phyloP scores from a whole-genome alignment of 2,888 invertebrate species.

The Anarsia innoxiella region DNA sequence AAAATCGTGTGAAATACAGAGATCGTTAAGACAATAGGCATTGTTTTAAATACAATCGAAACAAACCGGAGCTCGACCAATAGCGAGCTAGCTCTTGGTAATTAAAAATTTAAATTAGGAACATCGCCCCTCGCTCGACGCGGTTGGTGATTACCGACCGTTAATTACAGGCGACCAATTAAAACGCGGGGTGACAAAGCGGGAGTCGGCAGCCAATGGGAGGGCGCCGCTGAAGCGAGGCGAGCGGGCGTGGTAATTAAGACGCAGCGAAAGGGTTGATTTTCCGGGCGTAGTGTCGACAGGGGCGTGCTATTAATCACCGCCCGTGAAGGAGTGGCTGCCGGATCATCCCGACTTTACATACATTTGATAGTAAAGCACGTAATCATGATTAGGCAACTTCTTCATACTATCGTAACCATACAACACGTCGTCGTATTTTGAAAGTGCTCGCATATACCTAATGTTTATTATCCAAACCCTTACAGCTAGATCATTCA shows the following conservation, averaged over 20 bases:
- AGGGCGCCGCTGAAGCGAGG: conserved; percentile 58
- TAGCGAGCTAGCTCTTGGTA: conserved; percentile 40
- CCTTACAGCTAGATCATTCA: no score
- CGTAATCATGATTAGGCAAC: neutral
- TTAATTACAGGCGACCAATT: conserved; percentile 72
- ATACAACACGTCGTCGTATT: no score
- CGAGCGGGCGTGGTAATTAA: conserved; percentile 62
- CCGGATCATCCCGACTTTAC: conserved; percentile 31
- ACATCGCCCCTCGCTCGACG: conserved; percentile 54
- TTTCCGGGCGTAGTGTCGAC: conserved; percentile 56
- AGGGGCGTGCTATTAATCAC: conserved; percentile 63
- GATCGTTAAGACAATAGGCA: conserved; percentile 48
- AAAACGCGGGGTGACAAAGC: conserved; percentile 57
- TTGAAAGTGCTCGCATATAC: no score
- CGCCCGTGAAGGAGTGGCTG: conserved; percentile 44
- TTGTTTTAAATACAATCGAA: conserved; percentile 54
- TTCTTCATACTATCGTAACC: no score
- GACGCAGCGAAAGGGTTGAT: conserved; percentile 68
- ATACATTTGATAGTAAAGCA: no score
- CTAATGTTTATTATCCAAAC: no score
- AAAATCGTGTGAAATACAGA: conserved; percentile 3
- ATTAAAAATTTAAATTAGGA: conserved; percentile 73
- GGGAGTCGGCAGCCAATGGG: conserved; percentile 49
- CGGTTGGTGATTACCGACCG: conserved; percentile 65
- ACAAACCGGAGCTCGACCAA: conserved; percentile 47